A percentile compares a stretch with the other conserved stretches of the same genome.
Evolutionary conservation across 2,797 vertebrate genomes (phyloP).

Genomic region (Takifugu rubripes): DNA sequence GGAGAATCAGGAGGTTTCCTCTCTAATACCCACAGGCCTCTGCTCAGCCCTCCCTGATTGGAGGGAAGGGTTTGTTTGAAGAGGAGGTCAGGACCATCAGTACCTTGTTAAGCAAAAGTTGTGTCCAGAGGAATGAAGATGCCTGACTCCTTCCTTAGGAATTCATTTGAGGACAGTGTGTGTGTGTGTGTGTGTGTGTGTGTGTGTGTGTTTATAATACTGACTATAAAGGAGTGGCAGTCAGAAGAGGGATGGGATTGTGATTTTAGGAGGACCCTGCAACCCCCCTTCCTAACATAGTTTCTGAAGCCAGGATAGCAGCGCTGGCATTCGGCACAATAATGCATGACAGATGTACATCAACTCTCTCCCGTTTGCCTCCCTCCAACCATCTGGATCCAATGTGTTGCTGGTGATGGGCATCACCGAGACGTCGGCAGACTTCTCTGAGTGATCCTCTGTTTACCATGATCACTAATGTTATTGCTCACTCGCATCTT

Average conservation of each 20-base stretch:
- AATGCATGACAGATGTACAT: conserved; percentile 83
- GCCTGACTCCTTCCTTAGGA: conserved; percentile 67
- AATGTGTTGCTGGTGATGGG: conserved; percentile 69
- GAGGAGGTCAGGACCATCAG: conserved; percentile 73
- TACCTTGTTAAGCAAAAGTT: conserved; percentile 70
- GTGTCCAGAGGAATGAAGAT: conserved; percentile 66
- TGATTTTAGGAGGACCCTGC: conserved; percentile 61
- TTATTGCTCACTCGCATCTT: neutral
- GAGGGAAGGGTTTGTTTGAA: conserved; percentile 76
- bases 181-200: conserved; percentile 6
- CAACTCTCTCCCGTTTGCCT: conserved; percentile 38
- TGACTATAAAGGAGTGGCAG: conserved; percentile 39
- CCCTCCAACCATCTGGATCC: conserved; percentile 68
- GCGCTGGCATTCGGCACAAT: conserved; percentile 72
- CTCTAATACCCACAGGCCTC: conserved; percentile 71
- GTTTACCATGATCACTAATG: neutral
- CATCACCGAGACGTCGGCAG: conserved; percentile 38
- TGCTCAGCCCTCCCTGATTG: conserved; percentile 73
- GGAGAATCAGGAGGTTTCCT: conserved; percentile 73
- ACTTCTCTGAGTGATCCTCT: conserved; percentile 18
- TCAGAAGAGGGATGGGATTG: conserved; percentile 44
- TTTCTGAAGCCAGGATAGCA: conserved; percentile 73
- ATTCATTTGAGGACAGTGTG: conserved; percentile 53
- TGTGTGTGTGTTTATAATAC: conserved; percentile 30
- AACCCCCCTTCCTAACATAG: conserved; percentile 62